Evolutionary conservation across 2,888 invertebrate genomes (phyloP).

Genomic region (Meloe dianella): DNA sequence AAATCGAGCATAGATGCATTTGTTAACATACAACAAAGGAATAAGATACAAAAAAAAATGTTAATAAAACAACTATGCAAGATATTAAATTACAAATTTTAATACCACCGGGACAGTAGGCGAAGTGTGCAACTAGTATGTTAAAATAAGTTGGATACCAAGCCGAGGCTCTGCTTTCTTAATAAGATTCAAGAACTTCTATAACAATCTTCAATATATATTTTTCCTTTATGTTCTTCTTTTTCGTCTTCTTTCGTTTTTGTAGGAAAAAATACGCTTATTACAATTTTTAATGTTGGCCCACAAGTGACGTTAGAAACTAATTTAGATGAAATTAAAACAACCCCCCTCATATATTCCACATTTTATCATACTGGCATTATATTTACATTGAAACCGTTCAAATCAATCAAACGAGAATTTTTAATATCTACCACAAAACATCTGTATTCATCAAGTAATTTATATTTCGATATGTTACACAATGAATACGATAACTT

Average conservation of each 20-base stretch:
- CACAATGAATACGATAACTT: background rate
- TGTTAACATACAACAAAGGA: conserved; percentile 33
- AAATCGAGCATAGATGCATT: conserved; percentile 29
- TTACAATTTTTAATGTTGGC: conserved; percentile 31
- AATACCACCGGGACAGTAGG: conserved; percentile 45
- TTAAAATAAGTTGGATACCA: conserved; percentile 40
- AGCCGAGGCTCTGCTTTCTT: conserved; percentile 35
- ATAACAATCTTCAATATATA: conserved; percentile 30
- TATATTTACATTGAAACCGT: conserved; percentile 2
- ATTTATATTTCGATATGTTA: background rate
- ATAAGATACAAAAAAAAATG: conserved; percentile 34
- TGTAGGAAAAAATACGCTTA: conserved; percentile 27
- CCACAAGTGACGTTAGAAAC: conserved; percentile 24
- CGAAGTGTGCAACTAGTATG: conserved; percentile 43
- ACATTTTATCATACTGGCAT: conserved; percentile 11
- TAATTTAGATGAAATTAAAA: conserved; percentile 25
- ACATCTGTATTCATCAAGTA: background rate
- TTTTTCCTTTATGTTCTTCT: background rate
- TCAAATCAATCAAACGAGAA: background rate
- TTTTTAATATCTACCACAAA: conserved; percentile 2
- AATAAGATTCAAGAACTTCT: conserved; percentile 45
- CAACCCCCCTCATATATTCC: conserved; percentile 11
- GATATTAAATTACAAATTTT: conserved; percentile 52
- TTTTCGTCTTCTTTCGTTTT: conserved; percentile 19
- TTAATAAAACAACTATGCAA: conserved; percentile 43